Percentiles rank a stretch among this genome's conserved stretches.
Evolutionary conservation across 2,113 vertebrate species (phyloP).

Genomic region (Lagopus leucura): DNA sequence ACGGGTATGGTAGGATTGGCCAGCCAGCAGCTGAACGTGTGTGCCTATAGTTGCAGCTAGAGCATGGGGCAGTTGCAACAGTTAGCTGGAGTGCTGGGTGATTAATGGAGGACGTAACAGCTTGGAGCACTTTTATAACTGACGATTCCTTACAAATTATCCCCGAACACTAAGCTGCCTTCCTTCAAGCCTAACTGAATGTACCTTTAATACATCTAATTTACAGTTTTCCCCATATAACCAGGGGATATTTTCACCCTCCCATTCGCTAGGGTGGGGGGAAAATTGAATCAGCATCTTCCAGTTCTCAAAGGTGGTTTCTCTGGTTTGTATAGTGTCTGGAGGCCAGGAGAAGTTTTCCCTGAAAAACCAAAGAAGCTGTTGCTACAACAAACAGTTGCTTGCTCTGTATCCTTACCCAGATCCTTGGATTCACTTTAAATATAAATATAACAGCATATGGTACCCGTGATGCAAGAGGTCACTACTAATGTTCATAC

Average conservation of each 20-base stretch:
- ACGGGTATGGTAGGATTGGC: neutral
- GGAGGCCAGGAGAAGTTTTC: constrained; percentile 17
- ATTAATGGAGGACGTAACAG: neutral
- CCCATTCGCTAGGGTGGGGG: neutral
- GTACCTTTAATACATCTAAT: constrained; percentile 20
- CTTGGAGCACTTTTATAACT: constrained; percentile 20
- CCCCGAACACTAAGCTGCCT: neutral
- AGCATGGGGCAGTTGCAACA: neutral
- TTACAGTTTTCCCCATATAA: constrained; percentile 20
- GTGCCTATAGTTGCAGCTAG: neutral
- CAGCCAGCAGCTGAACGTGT: neutral
- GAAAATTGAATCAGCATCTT: constrained; percentile 48
- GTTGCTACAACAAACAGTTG: constrained; percentile 50
- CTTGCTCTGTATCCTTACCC: neutral
- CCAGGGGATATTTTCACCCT: constrained; percentile 27
- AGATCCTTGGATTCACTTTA: neutral
- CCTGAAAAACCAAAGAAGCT: neutral
- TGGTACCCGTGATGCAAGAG: neutral
- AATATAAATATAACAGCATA: neutral
- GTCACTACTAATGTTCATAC: constrained; percentile 15
- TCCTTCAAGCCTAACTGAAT: constrained; percentile 23
- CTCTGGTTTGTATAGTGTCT: constrained; percentile 12
- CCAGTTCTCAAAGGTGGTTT: neutral
- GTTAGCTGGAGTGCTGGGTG: neutral
- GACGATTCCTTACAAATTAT: constrained; percentile 35